Evolutionary conservation across 2,888 invertebrate genomes (phyloP).

Genomic region (Drosophila mimetica): DNA sequence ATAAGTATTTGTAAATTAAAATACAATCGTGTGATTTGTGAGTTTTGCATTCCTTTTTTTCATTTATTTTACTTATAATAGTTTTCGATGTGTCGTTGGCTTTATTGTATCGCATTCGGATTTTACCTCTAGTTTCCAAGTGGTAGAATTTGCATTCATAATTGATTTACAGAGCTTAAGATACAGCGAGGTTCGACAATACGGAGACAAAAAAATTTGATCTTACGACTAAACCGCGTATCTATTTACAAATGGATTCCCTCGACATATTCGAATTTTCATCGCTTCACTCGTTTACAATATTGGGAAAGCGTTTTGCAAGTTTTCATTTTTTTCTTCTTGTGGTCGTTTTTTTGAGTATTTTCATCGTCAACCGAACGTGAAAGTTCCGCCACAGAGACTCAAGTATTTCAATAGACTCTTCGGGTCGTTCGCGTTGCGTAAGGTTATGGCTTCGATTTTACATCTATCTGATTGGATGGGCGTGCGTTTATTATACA

Average conservation of each 20-base stretch:
- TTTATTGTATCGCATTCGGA: conserved; percentile 20
- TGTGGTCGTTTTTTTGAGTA: conserved; percentile 73
- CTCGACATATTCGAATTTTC: conserved; percentile 32
- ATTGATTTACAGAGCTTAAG: conserved; percentile 54
- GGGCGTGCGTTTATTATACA: conserved; percentile 39
- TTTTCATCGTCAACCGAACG: conserved; percentile 38
- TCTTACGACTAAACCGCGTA: conserved; percentile 31
- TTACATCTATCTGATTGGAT: conserved; percentile 31
- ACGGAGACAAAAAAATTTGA: conserved; percentile 24
- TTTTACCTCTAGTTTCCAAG: not conserved
- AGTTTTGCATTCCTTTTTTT: conserved; percentile 26
- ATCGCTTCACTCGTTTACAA: conserved; percentile 13
- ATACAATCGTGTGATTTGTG: conserved; percentile 68
- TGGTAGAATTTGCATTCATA: conserved; percentile 15
- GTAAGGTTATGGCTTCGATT: conserved; percentile 24
- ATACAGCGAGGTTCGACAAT: conserved; percentile 82
- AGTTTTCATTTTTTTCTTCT: conserved; percentile 49
- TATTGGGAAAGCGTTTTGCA: conserved; percentile 53
- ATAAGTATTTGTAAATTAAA: conserved; percentile 33
- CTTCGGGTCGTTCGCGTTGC: conserved; percentile 21
- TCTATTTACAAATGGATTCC: conserved; percentile 19
- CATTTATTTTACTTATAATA: conserved; percentile 7
- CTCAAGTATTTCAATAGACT: conserved; percentile 67
- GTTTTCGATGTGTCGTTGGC: conserved; percentile 51
- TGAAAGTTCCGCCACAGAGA: conserved; percentile 55